These are phyloP conservation scores for Monarcha castaneiventris DNA, from an alignment of 2,113 vertebrate species.

Conservation along the genomic window DNA sequence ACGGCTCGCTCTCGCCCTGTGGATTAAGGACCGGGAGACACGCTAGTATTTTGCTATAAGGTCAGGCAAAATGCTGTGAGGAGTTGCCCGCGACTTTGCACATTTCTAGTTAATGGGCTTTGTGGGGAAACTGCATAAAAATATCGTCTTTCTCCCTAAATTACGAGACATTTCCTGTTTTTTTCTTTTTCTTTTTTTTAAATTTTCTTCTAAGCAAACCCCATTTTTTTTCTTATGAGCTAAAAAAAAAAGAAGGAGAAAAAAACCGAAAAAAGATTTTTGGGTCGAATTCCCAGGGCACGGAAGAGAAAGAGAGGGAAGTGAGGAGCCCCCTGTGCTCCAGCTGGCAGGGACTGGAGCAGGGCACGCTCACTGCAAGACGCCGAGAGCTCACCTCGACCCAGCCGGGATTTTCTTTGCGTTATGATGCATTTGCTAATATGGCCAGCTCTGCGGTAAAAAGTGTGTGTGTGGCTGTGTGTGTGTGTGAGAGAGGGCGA, in stretches of 20 bases:
- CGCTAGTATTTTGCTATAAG: conserved; percentile 1
- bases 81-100: background rate
- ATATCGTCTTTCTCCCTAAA: background rate
- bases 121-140: background rate
- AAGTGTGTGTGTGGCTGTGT: conserved; percentile 55
- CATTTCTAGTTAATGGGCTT: background rate
- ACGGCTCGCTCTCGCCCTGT: background rate
- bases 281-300: background rate
- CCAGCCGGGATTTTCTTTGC: conserved; percentile 60
- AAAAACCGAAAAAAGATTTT: background rate
- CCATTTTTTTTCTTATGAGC: background rate
- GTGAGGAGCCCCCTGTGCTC: background rate
- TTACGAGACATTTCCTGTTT: background rate
- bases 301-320: background rate
- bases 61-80: background rate
- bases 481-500: background rate
- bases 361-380: background rate
- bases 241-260: background rate
- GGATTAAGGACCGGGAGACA: conserved; percentile 16
- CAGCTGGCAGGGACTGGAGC: background rate
- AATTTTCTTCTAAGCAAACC: background rate
- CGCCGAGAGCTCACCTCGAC: conserved; percentile 5
- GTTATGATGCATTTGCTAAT: conserved; percentile 58
- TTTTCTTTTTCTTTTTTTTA: no score
- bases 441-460: conserved; percentile 62